Evolutionary conservation across 1,140 invertebrate species (phyloP), one percentile per base, ranked within the genome.

Genomic region (Zophobas morio): DNA sequence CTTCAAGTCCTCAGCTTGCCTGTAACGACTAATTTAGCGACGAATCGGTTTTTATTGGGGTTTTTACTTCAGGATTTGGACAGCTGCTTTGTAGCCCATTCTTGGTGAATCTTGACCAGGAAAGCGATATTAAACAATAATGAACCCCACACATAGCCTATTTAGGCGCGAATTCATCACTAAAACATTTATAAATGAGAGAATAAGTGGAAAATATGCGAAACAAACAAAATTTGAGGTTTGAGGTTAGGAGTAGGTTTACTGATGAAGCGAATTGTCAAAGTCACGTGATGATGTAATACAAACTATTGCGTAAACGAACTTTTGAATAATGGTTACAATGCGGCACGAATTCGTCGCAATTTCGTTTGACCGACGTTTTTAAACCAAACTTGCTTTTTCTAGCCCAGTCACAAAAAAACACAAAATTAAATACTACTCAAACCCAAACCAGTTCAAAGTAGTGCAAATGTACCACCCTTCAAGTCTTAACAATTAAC

Each of bases 1-100:
- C 86, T 93, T 93, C 63, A 93, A 85, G 73, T 91, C 89, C 84
- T 93, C 92, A 76, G 92, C 92, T 88, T 93, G 91, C 81, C 93
- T 93, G 77, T 51, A 86, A 82, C 81, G 79, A 82, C 56, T 70
- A 47, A 82, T 71, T 71, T 57, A 79, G 0, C 8, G 33, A 56
- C 51, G 57, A 75, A 57, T 77, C 53, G 2, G 37, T 39, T 51
- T 71, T 51, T 51, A 5, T 46, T 32, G 5, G 70, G 77, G 87
- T 40, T 42, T 87, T 87, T 87, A 93, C 92, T 92, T 92, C 79
- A 93, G 86, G 85, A 92, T 90, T 87, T 93, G 91, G 79, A 92
- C 89, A 84, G 92, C 92, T 82, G 91, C 91, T 85, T 92, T 93
- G 86, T 92, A 87, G 84, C 91, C 91, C 91, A 93, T 93, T 40